Conservation (phyloP, 2,888 invertebrate species). For the Saturnia pavonia region DNA sequence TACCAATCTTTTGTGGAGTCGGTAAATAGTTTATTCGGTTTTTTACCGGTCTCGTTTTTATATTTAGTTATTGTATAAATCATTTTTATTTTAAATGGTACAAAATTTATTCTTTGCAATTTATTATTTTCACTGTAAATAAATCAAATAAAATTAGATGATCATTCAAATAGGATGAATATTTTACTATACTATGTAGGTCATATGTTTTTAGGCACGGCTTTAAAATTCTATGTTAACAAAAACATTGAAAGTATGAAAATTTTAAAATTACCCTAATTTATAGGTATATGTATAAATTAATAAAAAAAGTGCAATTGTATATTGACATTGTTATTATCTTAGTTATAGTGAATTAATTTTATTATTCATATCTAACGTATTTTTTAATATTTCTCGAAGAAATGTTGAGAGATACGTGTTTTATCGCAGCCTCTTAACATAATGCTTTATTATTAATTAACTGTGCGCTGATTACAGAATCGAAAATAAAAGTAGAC, state of each 20-base stretch:
- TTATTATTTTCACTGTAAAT: neutral
- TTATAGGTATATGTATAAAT: constrained; percentile 3
- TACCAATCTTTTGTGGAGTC: no score
- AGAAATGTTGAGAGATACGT: constrained; percentile 9
- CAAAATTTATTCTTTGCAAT: neutral
- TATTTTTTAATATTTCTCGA: constrained; percentile 13
- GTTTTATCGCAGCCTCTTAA: constrained; percentile 4
- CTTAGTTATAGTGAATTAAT: constrained; percentile 12
- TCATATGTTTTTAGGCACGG: neutral
- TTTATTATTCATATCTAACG: constrained; percentile 10
- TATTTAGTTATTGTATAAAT: no score
- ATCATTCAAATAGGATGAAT: neutral
- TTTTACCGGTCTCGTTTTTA: no score
- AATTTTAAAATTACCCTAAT: neutral
- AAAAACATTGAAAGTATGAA: neutral
- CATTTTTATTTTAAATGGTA: no score
- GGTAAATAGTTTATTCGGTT: no score
- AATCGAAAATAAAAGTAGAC: no score
- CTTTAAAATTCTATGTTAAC: neutral
- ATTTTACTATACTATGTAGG: neutral
- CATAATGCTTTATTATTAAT: constrained; percentile 8
- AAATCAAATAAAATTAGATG: neutral
- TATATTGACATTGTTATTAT: constrained; percentile 20
- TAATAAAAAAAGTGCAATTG: constrained; percentile 21
- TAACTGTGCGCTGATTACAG: no score